Evolutionary conservation across 2,797 vertebrate genomes (phyloP).

Genomic region (Falco novaeseelandiae): DNA sequence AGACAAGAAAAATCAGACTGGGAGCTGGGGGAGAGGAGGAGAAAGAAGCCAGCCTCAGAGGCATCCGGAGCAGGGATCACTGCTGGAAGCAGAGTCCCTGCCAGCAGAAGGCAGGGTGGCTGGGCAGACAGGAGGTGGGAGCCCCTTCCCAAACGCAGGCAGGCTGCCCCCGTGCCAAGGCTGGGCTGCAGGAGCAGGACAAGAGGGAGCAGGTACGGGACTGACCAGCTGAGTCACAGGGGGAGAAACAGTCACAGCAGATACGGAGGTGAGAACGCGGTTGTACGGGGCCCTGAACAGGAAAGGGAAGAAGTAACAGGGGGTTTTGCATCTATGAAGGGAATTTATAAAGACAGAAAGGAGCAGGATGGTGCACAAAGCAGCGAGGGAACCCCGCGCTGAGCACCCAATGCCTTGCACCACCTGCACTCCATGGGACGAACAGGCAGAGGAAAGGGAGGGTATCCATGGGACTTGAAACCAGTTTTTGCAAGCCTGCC

Average conservation of each 20-base stretch:
- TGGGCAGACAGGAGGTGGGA: background rate
- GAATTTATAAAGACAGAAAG: background rate
- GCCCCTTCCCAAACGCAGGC: background rate
- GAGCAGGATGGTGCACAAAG: background rate
- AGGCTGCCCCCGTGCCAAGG: background rate
- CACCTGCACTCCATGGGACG: fast-evolving
- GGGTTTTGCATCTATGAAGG: background rate
- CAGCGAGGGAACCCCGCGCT: fast-evolving
- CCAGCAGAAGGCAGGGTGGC: background rate
- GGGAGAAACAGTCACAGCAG: background rate
- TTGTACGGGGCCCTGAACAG: fast-evolving
- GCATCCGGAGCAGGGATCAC: background rate
- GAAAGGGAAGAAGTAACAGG: background rate
- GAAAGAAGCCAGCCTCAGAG: background rate
- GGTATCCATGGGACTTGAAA: fast-evolving
- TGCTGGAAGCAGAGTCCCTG: background rate
- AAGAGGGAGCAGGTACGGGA: background rate
- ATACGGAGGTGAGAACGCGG: fast-evolving
- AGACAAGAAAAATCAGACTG: background rate
- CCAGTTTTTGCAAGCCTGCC: background rate
- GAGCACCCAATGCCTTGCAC: fast-evolving
- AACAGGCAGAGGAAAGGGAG: fast-evolving
- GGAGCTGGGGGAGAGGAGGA: background rate
- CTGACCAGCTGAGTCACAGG: fast-evolving
- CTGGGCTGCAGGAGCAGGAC: background rate